Evolutionary conservation across 2,888 invertebrate genomes (phyloP), one percentile per base, ranked within the genome.

Genomic region (Gasteruption jaculator): DNA sequence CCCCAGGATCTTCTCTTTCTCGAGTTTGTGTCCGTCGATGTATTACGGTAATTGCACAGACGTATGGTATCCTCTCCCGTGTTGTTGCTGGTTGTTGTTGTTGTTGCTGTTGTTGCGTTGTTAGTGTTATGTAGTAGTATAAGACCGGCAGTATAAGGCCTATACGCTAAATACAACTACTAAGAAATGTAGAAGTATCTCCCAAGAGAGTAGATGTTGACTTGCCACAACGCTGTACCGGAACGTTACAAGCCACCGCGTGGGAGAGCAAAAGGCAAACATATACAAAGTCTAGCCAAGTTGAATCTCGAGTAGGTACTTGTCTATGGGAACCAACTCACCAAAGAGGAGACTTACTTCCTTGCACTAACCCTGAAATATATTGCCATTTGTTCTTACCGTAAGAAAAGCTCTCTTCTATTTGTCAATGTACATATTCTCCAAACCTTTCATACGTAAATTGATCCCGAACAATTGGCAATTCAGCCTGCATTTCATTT

Each of bases 371-470:
- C 51, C 47, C 46, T 46, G 60, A 61, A 58, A 65, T 65, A 63
- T 63, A 65, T 64, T 61, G 63, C 66, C 63, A 65, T 67, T 67
- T 67, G 64, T 67, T 67, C 59, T 53, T 58, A 53, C 52, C 54
- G 60, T 58, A 60, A 60, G 60, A 55, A 54, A 65, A 61, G 61
- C 60, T 54, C n/a, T n/a, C n/a, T n/a, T n/a, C n/a, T n/a, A n/a
- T n/a, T n/a, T n/a, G n/a, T n/a, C n/a, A n/a, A n/a, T n/a, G n/a
- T n/a, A n/a, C n/a, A n/a, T n/a, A n/a, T n/a, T n/a, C n/a, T n/a
- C n/a, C n/a, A n/a, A n/a, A n/a, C n/a, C n/a, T n/a, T n/a, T n/a
- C n/a, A n/a, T n/a, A n/a, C n/a, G n/a, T n/a, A n/a, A n/a, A n/a
- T n/a, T n/a, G n/a, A n/a, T n/a, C n/a, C n/a, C n/a, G n/a, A n/a